Percentiles rank a stretch among this genome's conserved stretches.
These are phyloP conservation scores for Osmerus eperlanus DNA, from an alignment of 2,113 vertebrate genomes.

Conservation along the genomic window DNA sequence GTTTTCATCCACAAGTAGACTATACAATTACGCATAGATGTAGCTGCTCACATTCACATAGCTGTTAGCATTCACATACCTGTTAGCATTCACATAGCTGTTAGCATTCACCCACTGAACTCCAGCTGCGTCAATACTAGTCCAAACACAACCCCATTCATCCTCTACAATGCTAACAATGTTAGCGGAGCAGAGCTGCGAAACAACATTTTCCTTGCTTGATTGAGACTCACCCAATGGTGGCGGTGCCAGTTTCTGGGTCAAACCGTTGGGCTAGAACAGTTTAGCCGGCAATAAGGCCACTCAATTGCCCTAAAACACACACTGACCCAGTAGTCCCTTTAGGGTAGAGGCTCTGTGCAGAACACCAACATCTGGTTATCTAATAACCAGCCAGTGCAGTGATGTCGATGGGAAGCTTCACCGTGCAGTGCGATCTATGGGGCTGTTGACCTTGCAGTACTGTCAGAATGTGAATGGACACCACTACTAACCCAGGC, in stretches of 20 bases:
- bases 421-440: too few relatives aligned
- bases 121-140: conserved; percentile 17
- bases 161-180: conserved; percentile 2
- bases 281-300: conserved; percentile 54
- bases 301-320: conserved; percentile 57
- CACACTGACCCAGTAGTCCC: conserved; percentile 32
- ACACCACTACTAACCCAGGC: too few relatives aligned
- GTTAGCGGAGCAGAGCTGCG: background rate
- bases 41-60: too few relatives aligned
- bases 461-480: too few relatives aligned
- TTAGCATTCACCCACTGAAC: too few relatives aligned
- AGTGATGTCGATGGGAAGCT: too few relatives aligned
- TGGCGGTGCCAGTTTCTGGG: conserved; percentile 48
- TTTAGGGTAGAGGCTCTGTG: conserved; percentile 17
- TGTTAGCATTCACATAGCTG: too few relatives aligned
- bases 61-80: too few relatives aligned
- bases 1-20: too few relatives aligned
- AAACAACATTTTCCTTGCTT: background rate
- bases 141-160: conserved; percentile 25
- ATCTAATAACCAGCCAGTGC: conserved; percentile 28
- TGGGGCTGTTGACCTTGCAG: too few relatives aligned
- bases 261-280: conserved; percentile 41
- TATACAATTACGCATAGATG: too few relatives aligned
- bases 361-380: conserved; percentile 23
- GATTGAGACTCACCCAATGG: background rate